Conservation (phyloP, 2,888 invertebrate genomes). For the Ptilodon capucinus region DNA sequence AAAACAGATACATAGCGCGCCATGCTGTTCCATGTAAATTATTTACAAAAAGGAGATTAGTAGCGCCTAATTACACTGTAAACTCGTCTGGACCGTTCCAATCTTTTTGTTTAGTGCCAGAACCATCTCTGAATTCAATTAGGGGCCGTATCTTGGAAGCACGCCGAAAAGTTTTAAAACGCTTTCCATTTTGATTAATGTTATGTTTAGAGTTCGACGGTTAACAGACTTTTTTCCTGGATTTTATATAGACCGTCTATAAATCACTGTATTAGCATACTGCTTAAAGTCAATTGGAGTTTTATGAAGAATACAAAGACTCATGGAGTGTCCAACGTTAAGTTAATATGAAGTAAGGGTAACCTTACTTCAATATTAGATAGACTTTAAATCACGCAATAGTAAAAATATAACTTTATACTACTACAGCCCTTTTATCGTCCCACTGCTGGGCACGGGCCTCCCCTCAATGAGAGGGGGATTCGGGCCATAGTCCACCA, state of each 20-base stretch:
- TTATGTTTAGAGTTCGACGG: slow-evolving; percentile 14
- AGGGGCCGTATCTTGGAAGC: slow-evolving; percentile 26
- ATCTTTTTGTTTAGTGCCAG: slow-evolving; percentile 13
- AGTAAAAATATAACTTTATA: too few relatives aligned
- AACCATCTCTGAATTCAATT: slow-evolving; percentile 30
- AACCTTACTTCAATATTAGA: too few relatives aligned
- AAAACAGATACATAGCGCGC: too few relatives aligned
- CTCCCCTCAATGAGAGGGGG: too few relatives aligned
- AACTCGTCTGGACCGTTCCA: slow-evolving; percentile 7
- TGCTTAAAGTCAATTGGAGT: neutral
- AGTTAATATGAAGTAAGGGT: too few relatives aligned
- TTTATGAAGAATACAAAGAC: too few relatives aligned
- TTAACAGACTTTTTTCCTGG: slow-evolving; percentile 6
- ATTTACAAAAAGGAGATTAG: neutral
- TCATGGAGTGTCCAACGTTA: too few relatives aligned
- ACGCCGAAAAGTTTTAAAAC: slow-evolving; percentile 37
- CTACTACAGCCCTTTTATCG: too few relatives aligned
- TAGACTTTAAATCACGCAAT: too few relatives aligned
- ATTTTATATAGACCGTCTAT: slow-evolving; percentile 4
- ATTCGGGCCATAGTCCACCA: too few relatives aligned
- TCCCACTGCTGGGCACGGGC: too few relatives aligned
- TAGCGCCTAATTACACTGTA: neutral
- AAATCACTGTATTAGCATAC: neutral
- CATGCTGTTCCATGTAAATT: too few relatives aligned
- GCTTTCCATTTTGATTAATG: slow-evolving; percentile 42